Evolutionary conservation across 2,888 invertebrate genomes (phyloP), one percentile per base, ranked within the genome.

Genomic region (Lycocerus yunnanus): DNA sequence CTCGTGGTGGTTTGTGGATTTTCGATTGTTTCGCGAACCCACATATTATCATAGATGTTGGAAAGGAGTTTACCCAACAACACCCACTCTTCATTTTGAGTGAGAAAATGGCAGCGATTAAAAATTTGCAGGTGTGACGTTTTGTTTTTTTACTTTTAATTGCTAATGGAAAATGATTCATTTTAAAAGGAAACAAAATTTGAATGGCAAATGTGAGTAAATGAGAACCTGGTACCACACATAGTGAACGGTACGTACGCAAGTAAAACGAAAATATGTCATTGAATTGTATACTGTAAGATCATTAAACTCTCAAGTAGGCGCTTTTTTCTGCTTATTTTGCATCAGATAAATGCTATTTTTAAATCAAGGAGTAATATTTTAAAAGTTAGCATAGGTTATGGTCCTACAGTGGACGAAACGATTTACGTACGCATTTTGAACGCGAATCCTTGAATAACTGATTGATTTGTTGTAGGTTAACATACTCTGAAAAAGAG

Each of bases 401-500:
- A 86, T 86, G 86, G 85, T 83, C 84, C 83, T 83, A 81, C 83
- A 83, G 82, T 80, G 80, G 83, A 73, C 78, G 78, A 79, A 71
- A 24, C 68, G 75, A 73, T 71, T 65, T 58, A 65, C 73, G 70
- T 66, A n/a, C 27, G 63, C 58, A 14, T 14, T 21, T 63, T 20
- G 72, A 74, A 74, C 58, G 66, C 63, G 21, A 58, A 43, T n/a
- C 66, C 14, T 15, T 9, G 68, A 63, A 21, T 58, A 68, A 27
- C 75, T 73, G 74, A 74, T 78, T 82, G 86, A 82, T 68, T 82
- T 69, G 77, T 81, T 79, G 78, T 79, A 84, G 86, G 86, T 86
- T 85, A 87, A 87, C 85, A 87, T 83, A 86, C 86, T 87, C 86
- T 86, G 87, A 87, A 87, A 87, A 87, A 86, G 77, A 85, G 81